Conservation (phyloP, 2,888 invertebrate genomes). For the Gibbula magus region DNA sequence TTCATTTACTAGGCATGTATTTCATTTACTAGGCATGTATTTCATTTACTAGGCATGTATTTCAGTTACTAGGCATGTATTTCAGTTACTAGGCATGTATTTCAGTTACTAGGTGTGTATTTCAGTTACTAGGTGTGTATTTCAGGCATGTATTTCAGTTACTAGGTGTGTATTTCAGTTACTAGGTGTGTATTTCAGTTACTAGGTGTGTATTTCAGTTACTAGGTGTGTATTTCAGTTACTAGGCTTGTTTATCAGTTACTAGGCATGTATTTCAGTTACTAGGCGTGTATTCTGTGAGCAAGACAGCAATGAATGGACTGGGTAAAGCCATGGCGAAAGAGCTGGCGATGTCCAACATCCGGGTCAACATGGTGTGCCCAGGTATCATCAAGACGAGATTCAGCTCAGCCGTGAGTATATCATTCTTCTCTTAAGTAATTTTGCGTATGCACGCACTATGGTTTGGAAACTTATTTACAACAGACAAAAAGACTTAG, state of each 20-base stretch:
- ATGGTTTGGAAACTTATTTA: too few relatives aligned
- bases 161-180: conserved; percentile 91
- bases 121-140: too few relatives aligned
- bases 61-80: conserved; percentile 85
- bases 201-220: conserved; percentile 91
- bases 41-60: too few relatives aligned
- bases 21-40: conserved; percentile 85
- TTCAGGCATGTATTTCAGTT: not conserved
- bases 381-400: conserved; percentile 94
- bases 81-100: too few relatives aligned
- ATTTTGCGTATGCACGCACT: too few relatives aligned
- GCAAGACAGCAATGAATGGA: conserved; percentile 93
- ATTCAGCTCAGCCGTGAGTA: conserved; percentile 81
- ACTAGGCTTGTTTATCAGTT: conserved; percentile 82
- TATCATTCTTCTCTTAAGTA: too few relatives aligned
- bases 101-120: conserved; percentile 85
- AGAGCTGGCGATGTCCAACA: conserved; percentile 86
- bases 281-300: conserved; percentile 92
- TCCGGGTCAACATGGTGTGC: conserved; percentile 93
- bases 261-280: conserved; percentile 79
- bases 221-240: not conserved
- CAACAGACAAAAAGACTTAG: too few relatives aligned
- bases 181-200: not conserved
- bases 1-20: too few relatives aligned
- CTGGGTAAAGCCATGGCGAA: conserved; percentile 87